phyloP scores from a whole-genome alignment of 2,113 vertebrate genomes.

The Equus quagga region DNA sequence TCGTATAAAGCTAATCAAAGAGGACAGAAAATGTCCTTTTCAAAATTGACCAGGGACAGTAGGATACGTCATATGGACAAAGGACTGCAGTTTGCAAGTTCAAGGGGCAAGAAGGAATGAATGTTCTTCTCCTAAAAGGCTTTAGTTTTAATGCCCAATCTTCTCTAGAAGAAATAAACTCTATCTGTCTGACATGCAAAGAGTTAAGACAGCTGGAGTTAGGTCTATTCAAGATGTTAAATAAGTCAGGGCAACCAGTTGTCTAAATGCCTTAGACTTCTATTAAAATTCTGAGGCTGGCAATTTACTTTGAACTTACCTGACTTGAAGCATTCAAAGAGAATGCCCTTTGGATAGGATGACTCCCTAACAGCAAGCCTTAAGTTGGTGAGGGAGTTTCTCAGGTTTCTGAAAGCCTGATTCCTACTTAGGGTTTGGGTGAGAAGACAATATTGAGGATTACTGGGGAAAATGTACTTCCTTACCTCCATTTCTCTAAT shows the following conservation, averaged over 20 bases:
- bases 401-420: conserved; percentile 21
- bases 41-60: not conserved
- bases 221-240: conserved; percentile 55
- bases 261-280: conserved; percentile 37
- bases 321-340: conserved; percentile 27
- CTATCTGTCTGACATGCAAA: not conserved
- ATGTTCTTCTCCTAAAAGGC: conserved; percentile 12
- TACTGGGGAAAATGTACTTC: not conserved
- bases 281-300: conserved; percentile 37
- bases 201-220: not conserved
- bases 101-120: not conserved
- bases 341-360: not conserved
- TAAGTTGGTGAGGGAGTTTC: not conserved
- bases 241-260: not conserved
- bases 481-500: conserved; percentile 14
- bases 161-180: conserved; percentile 18
- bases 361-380: not conserved
- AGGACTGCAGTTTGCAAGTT: not conserved
- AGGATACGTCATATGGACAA: not conserved
- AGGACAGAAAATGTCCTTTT: conserved; percentile 44
- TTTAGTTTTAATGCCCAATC: not conserved
- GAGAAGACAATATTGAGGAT: conserved; percentile 9
- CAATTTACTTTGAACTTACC: conserved; percentile 30
- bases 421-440: conserved; percentile 3
- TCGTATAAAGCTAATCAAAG: conserved; percentile 18